These are phyloP conservation scores for Andrena cerasifolii DNA, from an alignment of 1,140 invertebrate genomes.

Conservation along the genomic window DNA sequence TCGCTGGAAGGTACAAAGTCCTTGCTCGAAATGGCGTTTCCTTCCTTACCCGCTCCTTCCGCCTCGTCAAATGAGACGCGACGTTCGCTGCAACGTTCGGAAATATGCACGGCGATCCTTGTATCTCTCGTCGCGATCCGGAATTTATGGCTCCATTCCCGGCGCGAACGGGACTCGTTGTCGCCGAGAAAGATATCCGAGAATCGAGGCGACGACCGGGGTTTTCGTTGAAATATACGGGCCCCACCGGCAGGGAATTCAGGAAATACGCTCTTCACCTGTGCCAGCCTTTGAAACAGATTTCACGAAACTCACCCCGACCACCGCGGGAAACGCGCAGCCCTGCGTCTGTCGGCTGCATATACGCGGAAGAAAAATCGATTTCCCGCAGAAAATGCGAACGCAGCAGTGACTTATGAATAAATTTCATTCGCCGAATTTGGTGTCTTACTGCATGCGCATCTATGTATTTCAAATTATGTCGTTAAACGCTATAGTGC, in stretches of 20 bases:
- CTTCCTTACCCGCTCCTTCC: background rate
- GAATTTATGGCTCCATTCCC: slow-evolving; percentile 61
- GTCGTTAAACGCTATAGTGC: too few relatives aligned
- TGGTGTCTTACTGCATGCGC: too few relatives aligned
- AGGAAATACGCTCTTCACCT: slow-evolving; percentile 40
- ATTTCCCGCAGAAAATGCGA: background rate
- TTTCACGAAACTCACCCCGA: slow-evolving; percentile 24
- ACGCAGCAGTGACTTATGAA: background rate
- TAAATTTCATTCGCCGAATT: background rate
- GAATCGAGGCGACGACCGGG: slow-evolving; percentile 44
- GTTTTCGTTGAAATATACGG: slow-evolving; percentile 55
- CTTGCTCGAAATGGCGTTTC: slow-evolving; percentile 17
- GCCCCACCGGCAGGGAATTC: slow-evolving; percentile 18
- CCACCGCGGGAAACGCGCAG: background rate
- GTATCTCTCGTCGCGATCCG: slow-evolving; percentile 31
- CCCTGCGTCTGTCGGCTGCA: background rate
- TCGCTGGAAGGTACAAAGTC: slow-evolving; percentile 20
- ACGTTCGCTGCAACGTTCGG: slow-evolving; percentile 41
- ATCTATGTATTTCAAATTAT: too few relatives aligned
- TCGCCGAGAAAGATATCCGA: slow-evolving; percentile 53
- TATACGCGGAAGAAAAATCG: slow-evolving; percentile 11
- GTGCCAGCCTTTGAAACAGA: slow-evolving; percentile 29
- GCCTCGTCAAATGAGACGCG: slow-evolving; percentile 25
- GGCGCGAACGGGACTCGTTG: slow-evolving; percentile 34
- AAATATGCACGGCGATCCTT: slow-evolving; percentile 15